A percentile compares a stretch with the other conserved stretches of the same genome.
phyloP scores from a whole-genome alignment of 2,797 vertebrate genomes.

The Anguilla megastoma region DNA sequence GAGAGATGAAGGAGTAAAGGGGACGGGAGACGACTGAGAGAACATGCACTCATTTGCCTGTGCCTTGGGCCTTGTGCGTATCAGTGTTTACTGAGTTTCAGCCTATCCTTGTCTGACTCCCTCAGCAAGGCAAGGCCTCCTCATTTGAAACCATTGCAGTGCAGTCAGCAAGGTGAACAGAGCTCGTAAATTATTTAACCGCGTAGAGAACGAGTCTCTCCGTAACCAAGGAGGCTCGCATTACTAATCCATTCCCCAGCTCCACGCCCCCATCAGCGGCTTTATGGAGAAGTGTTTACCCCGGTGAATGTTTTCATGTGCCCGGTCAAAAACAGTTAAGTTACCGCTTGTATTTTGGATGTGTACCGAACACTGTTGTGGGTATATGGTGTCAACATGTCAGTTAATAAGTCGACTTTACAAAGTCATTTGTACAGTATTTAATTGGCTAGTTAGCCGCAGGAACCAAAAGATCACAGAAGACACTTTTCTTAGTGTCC shows the following conservation, averaged over 20 bases:
- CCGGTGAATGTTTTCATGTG: not conserved
- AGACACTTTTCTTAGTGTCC: not conserved
- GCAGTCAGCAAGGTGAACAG: slow-evolving; percentile 46
- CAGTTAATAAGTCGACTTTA: too few relatives aligned
- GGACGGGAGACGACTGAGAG: not conserved
- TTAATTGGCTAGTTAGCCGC: not conserved
- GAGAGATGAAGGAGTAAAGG: too few relatives aligned
- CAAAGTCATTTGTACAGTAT: not conserved
- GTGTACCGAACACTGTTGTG: not conserved
- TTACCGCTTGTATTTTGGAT: not conserved
- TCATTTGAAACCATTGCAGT: slow-evolving; percentile 54
- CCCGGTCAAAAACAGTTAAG: not conserved
- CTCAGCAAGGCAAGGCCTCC: slow-evolving; percentile 50
- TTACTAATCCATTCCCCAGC: slow-evolving; percentile 58
- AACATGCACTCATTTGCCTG: not conserved
- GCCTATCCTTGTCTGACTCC: slow-evolving; percentile 42
- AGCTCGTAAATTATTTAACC: slow-evolving; percentile 74
- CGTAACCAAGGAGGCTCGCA: slow-evolving; percentile 65
- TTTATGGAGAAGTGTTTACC: slow-evolving; percentile 51
- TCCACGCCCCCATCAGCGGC: slow-evolving; percentile 36
- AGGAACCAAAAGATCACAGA: not conserved
- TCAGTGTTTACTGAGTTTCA: slow-evolving; percentile 36
- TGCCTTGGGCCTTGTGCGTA: slow-evolving; percentile 24
- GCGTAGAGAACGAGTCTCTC: slow-evolving; percentile 65
- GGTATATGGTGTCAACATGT: not conserved